These are phyloP conservation scores for Endotricha flammealis DNA, from an alignment of 2,888 invertebrate genomes.

Conservation along the genomic window DNA sequence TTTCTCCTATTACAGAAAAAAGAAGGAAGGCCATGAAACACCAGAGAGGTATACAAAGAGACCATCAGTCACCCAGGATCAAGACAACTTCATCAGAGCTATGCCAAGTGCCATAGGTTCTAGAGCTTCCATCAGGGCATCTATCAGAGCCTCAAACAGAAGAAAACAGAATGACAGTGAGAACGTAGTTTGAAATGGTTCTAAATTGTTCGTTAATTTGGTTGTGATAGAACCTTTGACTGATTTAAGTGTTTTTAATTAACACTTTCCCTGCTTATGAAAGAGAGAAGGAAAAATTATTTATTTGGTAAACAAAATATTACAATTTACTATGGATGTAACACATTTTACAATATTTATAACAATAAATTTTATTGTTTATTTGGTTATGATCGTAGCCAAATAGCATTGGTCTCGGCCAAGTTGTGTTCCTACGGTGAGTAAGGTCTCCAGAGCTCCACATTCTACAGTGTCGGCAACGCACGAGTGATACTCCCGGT, in stretches of 20 bases:
- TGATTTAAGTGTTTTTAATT: neutral
- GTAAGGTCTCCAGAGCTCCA: too few species aligned
- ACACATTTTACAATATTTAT: too few species aligned
- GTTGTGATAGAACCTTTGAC: neutral
- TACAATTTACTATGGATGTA: too few species aligned
- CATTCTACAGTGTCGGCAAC: too few species aligned
- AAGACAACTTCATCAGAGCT: constrained; percentile 50
- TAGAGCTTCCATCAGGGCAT: constrained; percentile 61
- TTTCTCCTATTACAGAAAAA: constrained; percentile 32
- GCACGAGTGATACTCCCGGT: too few species aligned
- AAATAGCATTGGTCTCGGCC: too few species aligned
- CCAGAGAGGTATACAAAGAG: constrained; percentile 49
- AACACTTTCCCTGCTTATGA: too few species aligned
- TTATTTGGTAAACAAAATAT: too few species aligned
- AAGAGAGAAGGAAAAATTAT: too few species aligned
- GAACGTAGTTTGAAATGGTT: constrained; percentile 29
- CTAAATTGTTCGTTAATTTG: neutral
- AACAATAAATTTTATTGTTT: too few species aligned
- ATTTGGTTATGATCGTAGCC: too few species aligned
- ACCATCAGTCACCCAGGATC: constrained; percentile 30
- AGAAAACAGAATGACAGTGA: constrained; percentile 21
- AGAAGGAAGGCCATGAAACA: constrained; percentile 32
- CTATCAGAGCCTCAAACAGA: constrained; percentile 44
- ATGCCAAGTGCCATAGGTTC: constrained; percentile 52
- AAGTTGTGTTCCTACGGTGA: too few species aligned